Percentiles rank a stretch among this genome's conserved stretches.
phyloP scores from a whole-genome alignment of 2,113 vertebrate genomes.

The Tamias sibiricus region DNA sequence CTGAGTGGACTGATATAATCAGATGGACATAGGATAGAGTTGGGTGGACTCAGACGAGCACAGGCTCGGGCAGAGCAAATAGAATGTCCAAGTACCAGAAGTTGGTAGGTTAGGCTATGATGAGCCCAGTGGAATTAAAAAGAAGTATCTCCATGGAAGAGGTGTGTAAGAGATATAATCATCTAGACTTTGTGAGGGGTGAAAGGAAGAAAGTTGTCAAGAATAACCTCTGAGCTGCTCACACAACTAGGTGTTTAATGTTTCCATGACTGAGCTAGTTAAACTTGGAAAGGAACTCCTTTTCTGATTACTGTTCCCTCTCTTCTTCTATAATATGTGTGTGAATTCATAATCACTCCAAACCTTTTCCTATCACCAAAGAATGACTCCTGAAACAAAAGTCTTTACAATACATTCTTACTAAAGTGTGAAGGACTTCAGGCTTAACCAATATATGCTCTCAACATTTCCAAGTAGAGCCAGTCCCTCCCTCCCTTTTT shows the following conservation, averaged over 20 bases:
- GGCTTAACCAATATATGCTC: background rate
- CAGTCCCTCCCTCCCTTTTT: background rate
- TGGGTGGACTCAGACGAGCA: background rate
- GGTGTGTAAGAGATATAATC: background rate
- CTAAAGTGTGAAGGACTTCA: background rate
- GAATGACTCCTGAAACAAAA: background rate
- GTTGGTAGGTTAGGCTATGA: background rate
- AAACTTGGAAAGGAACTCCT: background rate
- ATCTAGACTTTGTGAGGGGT: background rate
- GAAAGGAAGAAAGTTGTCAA: background rate
- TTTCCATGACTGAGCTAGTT: background rate
- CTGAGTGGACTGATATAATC: background rate
- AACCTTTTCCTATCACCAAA: background rate
- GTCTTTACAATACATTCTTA: background rate
- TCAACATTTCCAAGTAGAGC: background rate
- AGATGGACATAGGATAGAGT: background rate
- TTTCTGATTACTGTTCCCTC: background rate
- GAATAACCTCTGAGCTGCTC: background rate
- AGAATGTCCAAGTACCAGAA: background rate
- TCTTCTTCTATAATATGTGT: background rate
- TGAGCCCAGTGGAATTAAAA: background rate
- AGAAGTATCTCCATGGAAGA: background rate
- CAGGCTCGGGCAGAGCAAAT: background rate
- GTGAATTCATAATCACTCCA: background rate
- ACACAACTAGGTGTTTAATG: background rate